Percentiles rank a stretch among this genome's conserved stretches.
phyloP scores from a whole-genome alignment of 1,140 invertebrate species.

The Lasioglossum baleicum region DNA sequence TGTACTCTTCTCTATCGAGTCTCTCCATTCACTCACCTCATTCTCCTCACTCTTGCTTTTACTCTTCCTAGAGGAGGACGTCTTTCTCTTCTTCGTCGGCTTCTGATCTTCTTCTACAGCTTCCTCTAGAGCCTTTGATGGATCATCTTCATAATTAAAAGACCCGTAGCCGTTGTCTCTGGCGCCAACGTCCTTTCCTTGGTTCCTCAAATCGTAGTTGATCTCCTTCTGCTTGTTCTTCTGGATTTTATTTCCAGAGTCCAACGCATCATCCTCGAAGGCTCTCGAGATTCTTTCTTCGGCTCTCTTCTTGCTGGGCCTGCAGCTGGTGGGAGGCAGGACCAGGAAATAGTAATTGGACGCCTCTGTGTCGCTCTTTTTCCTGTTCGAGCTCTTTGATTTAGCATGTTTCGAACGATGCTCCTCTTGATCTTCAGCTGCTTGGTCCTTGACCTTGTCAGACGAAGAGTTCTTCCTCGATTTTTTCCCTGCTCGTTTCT shows the following conservation, averaged over 20 bases:
- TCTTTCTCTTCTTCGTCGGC: slow-evolving; percentile 7
- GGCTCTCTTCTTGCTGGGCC: slow-evolving; percentile 74
- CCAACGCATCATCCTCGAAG: slow-evolving; percentile 37
- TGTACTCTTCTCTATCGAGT: not conserved
- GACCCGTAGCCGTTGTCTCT: slow-evolving; percentile 42
- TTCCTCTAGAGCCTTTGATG: slow-evolving; percentile 13
- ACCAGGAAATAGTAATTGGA: slow-evolving; percentile 22
- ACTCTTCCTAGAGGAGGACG: slow-evolving; percentile 9
- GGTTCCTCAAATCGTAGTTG: slow-evolving; percentile 49
- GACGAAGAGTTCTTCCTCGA: slow-evolving; percentile 31
- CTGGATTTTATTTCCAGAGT: not conserved
- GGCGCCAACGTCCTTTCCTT: slow-evolving; percentile 18
- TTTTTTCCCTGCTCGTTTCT: slow-evolving; percentile 22
- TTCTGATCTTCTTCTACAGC: slow-evolving; percentile 11
- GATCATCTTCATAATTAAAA: slow-evolving; percentile 11
- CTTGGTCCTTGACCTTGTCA: slow-evolving; percentile 18
- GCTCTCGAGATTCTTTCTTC: slow-evolving; percentile 67
- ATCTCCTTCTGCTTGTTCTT: slow-evolving; percentile 31
- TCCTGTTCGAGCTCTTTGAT: slow-evolving; percentile 30
- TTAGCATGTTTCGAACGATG: slow-evolving; percentile 26
- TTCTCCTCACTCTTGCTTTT: not conserved
- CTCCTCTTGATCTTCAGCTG: not conserved
- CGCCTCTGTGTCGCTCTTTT: slow-evolving; percentile 12
- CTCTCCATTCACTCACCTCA: slow-evolving; percentile 33
- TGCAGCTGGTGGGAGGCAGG: slow-evolving; percentile 57